These are phyloP conservation scores for Mellilla xanthometata DNA, from an alignment of 2,888 invertebrate species.

Conservation along the genomic window DNA sequence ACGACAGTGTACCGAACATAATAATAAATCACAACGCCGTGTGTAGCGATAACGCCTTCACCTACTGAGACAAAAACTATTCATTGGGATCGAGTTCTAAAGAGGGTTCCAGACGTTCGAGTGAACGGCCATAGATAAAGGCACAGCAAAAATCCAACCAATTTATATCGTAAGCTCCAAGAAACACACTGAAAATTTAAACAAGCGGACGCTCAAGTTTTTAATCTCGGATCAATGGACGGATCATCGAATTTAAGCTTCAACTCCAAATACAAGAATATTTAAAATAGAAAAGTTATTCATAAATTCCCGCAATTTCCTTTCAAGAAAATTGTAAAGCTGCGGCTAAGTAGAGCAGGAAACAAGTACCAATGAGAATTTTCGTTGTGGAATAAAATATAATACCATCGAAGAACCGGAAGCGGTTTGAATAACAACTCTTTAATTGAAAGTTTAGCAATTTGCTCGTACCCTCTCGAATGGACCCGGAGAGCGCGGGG, in stretches of 20 bases:
- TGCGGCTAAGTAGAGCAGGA: conserved; percentile 58
- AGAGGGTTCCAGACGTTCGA: conserved; percentile 33
- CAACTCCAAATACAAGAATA: conserved; percentile 32
- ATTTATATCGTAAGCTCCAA: conserved; percentile 27
- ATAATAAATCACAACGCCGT: conserved; percentile 33
- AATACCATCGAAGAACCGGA: conserved; percentile 67
- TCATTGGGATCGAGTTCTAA: conserved; percentile 31
- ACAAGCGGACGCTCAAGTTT: conserved; percentile 19
- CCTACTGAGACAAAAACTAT: conserved; percentile 35
- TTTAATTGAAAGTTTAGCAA: conserved; percentile 83
- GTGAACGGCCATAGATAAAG: conserved; percentile 32
- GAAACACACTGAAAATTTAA: conserved; percentile 24
- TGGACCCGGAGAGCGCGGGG: conserved; percentile 74
- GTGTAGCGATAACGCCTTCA: conserved; percentile 29
- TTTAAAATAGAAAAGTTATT: conserved; percentile 53
- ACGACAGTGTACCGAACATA: conserved; percentile 29
- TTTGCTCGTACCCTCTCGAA: conserved; percentile 79
- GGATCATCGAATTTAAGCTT: conserved; percentile 36
- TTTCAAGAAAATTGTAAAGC: conserved; percentile 60
- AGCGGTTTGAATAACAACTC: conserved; percentile 82
- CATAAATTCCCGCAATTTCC: conserved; percentile 56
- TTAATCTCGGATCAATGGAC: conserved; percentile 29
- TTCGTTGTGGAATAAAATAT: conserved; percentile 75
- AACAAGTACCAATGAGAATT: conserved; percentile 70
- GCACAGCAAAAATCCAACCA: conserved; percentile 27